Percentiles rank a stretch among this genome's conserved stretches.
phyloP scores from a whole-genome alignment of 2,113 vertebrate species.

The Siniperca knerii region DNA sequence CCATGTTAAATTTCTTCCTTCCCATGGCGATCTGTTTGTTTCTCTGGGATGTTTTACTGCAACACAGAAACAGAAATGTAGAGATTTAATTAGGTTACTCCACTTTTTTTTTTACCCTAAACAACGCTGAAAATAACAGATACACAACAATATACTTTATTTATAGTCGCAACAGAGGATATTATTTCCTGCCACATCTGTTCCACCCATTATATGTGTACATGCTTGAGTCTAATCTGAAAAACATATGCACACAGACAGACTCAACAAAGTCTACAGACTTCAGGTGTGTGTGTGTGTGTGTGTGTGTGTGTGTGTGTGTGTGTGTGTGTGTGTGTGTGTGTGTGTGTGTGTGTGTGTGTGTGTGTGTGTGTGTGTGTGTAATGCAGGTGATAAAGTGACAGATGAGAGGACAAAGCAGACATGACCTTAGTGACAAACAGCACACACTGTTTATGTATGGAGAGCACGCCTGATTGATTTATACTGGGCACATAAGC shows the following conservation, averaged over 20 bases:
- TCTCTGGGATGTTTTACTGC: conserved; percentile 95
- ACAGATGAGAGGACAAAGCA: conserved; percentile 20
- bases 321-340: too few relatives aligned
- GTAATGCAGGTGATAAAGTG: conserved; percentile 4
- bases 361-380: neutral
- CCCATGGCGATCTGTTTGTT: conserved; percentile 99
- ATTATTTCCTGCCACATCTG: conserved; percentile 31
- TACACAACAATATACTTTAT: conserved; percentile 6
- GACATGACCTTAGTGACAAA: conserved; percentile 5
- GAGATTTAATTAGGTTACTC: neutral
- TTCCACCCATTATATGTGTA: neutral
- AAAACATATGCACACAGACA: neutral
- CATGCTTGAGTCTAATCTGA: conserved; percentile 1
- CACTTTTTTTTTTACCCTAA: neutral
- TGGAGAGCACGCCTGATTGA: conserved; percentile 4
- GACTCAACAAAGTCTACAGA: neutral
- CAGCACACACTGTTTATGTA: neutral
- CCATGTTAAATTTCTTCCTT: conserved; percentile 99
- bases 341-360: too few relatives aligned
- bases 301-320: too few relatives aligned
- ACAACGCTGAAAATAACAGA: neutral
- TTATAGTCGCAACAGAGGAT: neutral
- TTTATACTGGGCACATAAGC: neutral
- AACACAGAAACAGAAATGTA: conserved; percentile 33
- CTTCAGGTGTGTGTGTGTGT: too few relatives aligned